phyloP scores from a whole-genome alignment of 2,888 invertebrate species.

The Cremastinae sp. region DNA sequence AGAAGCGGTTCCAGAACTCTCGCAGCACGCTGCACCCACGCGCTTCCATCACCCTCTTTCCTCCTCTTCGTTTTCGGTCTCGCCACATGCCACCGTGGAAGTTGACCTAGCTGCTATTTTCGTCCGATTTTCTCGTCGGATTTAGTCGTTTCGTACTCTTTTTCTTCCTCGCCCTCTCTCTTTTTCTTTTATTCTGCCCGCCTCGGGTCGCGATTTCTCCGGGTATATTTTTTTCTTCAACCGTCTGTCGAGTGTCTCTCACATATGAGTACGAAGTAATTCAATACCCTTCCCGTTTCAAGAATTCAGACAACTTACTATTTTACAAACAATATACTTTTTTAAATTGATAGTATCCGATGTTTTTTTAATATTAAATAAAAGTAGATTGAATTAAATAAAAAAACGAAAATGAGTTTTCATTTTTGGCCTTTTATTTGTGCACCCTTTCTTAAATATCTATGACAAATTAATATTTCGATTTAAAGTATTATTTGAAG shows the following conservation, averaged over 20 bases:
- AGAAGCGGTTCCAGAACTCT: slow-evolving; percentile 47
- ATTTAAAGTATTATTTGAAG: too few species aligned
- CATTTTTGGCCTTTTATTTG: too few species aligned
- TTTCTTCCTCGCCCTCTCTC: slow-evolving; percentile 12
- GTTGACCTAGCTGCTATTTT: slow-evolving; percentile 62
- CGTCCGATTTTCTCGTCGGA: slow-evolving; percentile 57
- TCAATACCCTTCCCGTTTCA: slow-evolving; percentile 21
- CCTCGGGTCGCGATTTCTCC: slow-evolving; percentile 19
- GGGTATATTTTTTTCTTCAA: slow-evolving; percentile 30
- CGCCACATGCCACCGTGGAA: slow-evolving; percentile 53
- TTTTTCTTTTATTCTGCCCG: slow-evolving; percentile 16
- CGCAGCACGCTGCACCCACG: slow-evolving; percentile 54
- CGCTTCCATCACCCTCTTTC: slow-evolving; percentile 38
- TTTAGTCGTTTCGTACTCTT: slow-evolving; percentile 40
- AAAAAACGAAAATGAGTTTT: too few species aligned
- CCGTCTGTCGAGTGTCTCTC: neutral
- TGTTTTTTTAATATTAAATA: too few species aligned
- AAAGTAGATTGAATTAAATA: too few species aligned
- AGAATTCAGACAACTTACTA: neutral
- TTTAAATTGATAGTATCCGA: too few species aligned
- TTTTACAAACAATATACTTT: too few species aligned
- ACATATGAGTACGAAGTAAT: neutral
- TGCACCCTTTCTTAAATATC: too few species aligned
- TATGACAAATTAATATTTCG: too few species aligned
- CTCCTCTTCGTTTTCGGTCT: slow-evolving; percentile 22